phyloP scores from a whole-genome alignment of 1,140 invertebrate genomes.

The Ridgeia piscesae region DNA sequence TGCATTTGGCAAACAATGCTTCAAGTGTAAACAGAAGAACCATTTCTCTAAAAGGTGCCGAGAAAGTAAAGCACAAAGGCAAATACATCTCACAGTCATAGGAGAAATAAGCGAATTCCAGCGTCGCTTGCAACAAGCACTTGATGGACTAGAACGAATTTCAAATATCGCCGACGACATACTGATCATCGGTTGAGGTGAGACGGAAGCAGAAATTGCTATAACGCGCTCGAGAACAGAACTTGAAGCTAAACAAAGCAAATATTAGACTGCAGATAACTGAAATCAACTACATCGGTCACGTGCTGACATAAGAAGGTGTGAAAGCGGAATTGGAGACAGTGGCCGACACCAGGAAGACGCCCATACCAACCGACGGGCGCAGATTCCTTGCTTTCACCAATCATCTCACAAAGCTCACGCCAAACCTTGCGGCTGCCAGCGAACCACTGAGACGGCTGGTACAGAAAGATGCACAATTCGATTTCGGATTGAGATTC shows the following conservation, averaged over 20 bases:
- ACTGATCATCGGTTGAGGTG: background rate
- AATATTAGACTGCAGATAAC: background rate
- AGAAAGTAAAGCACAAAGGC: background rate
- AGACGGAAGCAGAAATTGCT: background rate
- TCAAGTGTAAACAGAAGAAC: background rate
- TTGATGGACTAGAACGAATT: background rate
- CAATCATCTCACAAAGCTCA: background rate
- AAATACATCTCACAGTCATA: background rate
- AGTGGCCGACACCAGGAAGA: too few relatives aligned
- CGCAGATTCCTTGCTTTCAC: background rate
- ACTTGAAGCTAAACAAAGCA: background rate
- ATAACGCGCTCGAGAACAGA: background rate
- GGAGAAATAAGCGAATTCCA: background rate
- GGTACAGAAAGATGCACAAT: background rate
- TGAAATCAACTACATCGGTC: background rate
- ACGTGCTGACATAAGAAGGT: background rate
- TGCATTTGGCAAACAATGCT: background rate
- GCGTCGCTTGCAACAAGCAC: background rate
- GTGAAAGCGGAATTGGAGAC: background rate
- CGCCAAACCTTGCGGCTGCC: background rate
- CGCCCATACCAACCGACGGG: background rate
- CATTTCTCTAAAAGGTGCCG: background rate
- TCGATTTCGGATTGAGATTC: too few relatives aligned
- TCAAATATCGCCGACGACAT: background rate
- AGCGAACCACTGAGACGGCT: background rate